Percentiles rank a stretch among this genome's conserved stretches.
phyloP scores from a whole-genome alignment of 2,888 invertebrate genomes.

The Idaea biselata region DNA sequence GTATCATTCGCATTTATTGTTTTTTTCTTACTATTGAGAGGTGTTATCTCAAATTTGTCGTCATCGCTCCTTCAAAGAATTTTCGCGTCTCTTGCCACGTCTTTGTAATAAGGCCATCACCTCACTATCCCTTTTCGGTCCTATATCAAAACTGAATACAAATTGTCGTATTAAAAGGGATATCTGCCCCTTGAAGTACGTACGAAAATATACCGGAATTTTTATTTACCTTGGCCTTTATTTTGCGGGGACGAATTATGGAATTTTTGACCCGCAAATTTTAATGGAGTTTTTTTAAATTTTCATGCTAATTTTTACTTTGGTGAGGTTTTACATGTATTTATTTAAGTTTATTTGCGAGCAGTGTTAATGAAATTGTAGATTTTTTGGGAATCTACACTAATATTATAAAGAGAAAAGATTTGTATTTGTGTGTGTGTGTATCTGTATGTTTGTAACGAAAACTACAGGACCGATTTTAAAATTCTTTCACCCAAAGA shows the following conservation, averaged over 20 bases:
- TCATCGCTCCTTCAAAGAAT: neutral
- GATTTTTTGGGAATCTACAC: neutral
- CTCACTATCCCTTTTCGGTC: slow-evolving; percentile 14
- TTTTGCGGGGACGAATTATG: neutral
- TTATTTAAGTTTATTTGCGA: neutral
- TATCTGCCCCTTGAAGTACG: slow-evolving; percentile 14
- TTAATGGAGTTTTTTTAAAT: neutral
- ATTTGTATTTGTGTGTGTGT: too few species aligned
- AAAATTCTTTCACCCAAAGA: too few species aligned
- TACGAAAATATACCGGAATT: neutral
- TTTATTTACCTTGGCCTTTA: slow-evolving; percentile 4
- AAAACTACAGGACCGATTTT: too few species aligned
- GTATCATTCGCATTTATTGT: too few species aligned
- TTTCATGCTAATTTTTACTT: neutral
- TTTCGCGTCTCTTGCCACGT: neutral
- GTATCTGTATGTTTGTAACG: too few species aligned
- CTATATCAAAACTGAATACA: slow-evolving; percentile 25
- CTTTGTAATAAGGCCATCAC: neutral
- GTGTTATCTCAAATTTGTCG: too few species aligned
- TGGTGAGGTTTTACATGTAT: neutral
- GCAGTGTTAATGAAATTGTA: neutral
- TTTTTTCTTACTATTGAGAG: too few species aligned
- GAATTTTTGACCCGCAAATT: neutral
- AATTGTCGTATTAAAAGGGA: slow-evolving; percentile 29
- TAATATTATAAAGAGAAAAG: neutral